Evolutionary conservation across 2,113 vertebrate genomes (phyloP).

Genomic region (Dromiciops gliroides): DNA sequence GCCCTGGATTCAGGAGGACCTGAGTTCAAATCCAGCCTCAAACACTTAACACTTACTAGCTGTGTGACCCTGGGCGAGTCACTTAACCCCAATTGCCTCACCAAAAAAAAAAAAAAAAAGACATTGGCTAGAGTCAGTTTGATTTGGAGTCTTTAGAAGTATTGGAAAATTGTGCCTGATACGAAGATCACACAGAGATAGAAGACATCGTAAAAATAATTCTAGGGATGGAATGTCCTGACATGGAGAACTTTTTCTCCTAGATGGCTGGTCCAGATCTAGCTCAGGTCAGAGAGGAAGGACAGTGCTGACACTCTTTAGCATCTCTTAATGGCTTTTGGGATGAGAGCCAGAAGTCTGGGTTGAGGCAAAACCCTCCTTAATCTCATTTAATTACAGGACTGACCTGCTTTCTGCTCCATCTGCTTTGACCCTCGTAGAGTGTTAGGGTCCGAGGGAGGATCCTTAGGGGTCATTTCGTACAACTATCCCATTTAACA

Average conservation of each 20-base stretch:
- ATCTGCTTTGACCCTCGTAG: background rate
- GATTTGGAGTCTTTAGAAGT: slow-evolving; percentile 24
- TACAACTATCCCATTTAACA: background rate
- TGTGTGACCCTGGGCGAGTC: too few relatives aligned
- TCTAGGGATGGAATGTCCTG: slow-evolving; percentile 64
- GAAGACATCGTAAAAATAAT: slow-evolving; percentile 63
- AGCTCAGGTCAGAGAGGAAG: background rate
- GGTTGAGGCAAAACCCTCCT: slow-evolving; percentile 31
- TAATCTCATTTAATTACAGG: background rate
- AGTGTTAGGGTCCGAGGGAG: background rate
- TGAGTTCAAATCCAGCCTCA: too few relatives aligned
- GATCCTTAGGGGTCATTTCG: background rate
- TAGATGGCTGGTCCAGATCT: slow-evolving; percentile 35
- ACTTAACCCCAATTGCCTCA: too few relatives aligned
- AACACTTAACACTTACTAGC: too few relatives aligned
- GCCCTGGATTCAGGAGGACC: too few relatives aligned
- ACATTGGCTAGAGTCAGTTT: background rate
- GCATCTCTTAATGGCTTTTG: background rate
- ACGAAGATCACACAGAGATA: slow-evolving; percentile 25
- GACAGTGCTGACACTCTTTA: background rate
- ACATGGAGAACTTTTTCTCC: slow-evolving; percentile 38
- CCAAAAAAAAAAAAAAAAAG: too few relatives aligned
- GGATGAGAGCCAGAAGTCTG: background rate
- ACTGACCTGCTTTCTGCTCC: background rate
- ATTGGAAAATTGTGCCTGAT: slow-evolving; percentile 73